Conservation (phyloP, 2,888 invertebrate species). For the Esperia sulphurella region DNA sequence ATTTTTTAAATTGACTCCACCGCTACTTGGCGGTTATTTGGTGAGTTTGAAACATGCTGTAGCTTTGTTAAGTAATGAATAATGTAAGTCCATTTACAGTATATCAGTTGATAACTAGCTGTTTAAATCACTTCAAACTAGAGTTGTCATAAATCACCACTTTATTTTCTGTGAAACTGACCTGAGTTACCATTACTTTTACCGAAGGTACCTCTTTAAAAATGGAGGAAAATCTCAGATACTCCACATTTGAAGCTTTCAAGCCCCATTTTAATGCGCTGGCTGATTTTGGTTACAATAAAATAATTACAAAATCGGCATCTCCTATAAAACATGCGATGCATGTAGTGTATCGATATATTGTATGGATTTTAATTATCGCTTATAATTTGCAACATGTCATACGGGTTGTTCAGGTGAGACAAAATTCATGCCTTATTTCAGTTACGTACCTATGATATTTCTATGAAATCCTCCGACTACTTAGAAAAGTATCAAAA, state of each 20-base stretch:
- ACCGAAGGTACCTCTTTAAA: no score
- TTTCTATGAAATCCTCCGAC: neutral
- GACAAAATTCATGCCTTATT: conserved; percentile 7
- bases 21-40: no score
- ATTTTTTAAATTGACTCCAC: no score
- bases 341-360: conserved; percentile 35
- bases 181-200: no score
- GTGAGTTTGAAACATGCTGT: no score
- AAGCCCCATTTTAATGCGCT: conserved; percentile 53
- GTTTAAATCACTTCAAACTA: no score
- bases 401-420: conserved; percentile 48
- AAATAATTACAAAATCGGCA: conserved; percentile 35
- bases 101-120: no score
- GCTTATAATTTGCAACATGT: conserved; percentile 57
- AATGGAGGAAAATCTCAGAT: neutral
- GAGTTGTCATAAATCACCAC: no score
- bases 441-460: neutral
- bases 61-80: no score
- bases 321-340: conserved; percentile 26
- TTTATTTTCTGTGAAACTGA: no score
- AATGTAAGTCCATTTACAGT: no score
- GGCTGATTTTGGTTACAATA: conserved; percentile 51
- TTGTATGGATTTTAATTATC: conserved; percentile 37
- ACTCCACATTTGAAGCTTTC: conserved; percentile 36
- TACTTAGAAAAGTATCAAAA: no score